Percentiles rank a stretch among this genome's conserved stretches.
Evolutionary conservation across 2,113 vertebrate species (phyloP).

Genomic region (Catharus fuscescens): DNA sequence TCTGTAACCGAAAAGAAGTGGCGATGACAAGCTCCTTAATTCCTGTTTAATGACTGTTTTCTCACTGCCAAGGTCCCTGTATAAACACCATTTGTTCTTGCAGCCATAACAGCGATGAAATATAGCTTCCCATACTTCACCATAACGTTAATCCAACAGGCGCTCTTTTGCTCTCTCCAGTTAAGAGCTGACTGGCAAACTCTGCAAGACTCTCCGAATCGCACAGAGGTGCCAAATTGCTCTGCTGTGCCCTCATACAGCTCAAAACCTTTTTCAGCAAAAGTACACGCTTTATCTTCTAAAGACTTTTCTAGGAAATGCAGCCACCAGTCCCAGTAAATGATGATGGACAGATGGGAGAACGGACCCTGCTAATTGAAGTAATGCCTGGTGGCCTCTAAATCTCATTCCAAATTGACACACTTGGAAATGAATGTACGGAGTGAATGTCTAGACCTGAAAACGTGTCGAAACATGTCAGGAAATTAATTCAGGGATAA

Average conservation of each 20-base stretch:
- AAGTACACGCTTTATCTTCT: constrained; percentile 46
- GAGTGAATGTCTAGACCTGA: constrained; percentile 50
- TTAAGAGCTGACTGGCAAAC: constrained; percentile 56
- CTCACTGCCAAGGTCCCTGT: constrained; percentile 84
- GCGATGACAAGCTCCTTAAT: constrained; percentile 86
- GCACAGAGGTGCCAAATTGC: constrained; percentile 53
- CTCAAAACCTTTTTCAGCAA: constrained; percentile 24
- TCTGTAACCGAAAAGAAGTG: constrained; percentile 78
- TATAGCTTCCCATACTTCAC: constrained; percentile 80
- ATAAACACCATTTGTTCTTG: constrained; percentile 84
- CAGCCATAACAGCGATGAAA: constrained; percentile 81
- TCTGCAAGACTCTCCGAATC: not conserved
- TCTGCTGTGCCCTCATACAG: constrained; percentile 30
- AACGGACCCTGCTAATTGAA: constrained; percentile 15
- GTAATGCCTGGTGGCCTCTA: constrained; percentile 18
- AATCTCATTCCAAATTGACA: constrained; percentile 61
- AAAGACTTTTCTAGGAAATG: constrained; percentile 47
- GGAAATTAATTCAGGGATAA: constrained; percentile 64
- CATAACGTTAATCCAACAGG: constrained; percentile 73
- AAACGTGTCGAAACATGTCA: constrained; percentile 53
- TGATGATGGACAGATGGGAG: constrained; percentile 28
- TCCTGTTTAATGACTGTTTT: constrained; percentile 89
- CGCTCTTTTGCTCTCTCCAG: constrained; percentile 38
- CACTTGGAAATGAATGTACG: constrained; percentile 46
- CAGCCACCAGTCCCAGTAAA: constrained; percentile 10